These are phyloP conservation scores for Crepidodera aurea DNA, from an alignment of 2,888 invertebrate species.

Conservation along the genomic window DNA sequence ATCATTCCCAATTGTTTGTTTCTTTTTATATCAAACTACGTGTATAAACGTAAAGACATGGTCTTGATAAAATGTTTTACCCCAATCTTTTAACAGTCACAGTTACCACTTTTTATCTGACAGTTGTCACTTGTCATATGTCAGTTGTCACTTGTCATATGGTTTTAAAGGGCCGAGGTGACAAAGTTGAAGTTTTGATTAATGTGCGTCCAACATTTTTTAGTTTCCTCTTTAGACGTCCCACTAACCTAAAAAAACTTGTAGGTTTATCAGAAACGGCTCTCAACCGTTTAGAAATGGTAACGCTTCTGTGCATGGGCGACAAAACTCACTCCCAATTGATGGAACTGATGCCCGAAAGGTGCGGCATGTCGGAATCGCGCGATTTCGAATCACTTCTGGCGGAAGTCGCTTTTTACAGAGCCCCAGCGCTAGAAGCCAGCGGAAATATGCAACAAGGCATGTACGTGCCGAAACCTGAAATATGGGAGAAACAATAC, in stretches of 20 bases:
- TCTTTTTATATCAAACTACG: too few relatives aligned
- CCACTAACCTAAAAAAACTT: too few relatives aligned
- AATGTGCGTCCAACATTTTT: too few relatives aligned
- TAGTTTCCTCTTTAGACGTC: too few relatives aligned
- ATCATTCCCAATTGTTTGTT: slow-evolving; percentile 94
- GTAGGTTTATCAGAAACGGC: slow-evolving; percentile 70
- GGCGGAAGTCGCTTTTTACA: slow-evolving; percentile 69
- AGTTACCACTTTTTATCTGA: too few relatives aligned
- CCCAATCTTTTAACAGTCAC: too few relatives aligned
- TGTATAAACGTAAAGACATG: too few relatives aligned
- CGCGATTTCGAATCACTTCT: slow-evolving; percentile 88
- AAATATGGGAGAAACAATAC: slow-evolving; percentile 87
- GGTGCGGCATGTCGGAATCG: slow-evolving; percentile 90
- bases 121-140: too few relatives aligned
- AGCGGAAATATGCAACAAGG: slow-evolving; percentile 81
- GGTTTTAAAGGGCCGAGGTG: too few relatives aligned
- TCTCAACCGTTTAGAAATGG: slow-evolving; percentile 85
- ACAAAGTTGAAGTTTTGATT: too few relatives aligned
- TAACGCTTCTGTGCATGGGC: slow-evolving; percentile 89
- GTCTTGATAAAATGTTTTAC: too few relatives aligned
- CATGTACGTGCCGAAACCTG: slow-evolving; percentile 83
- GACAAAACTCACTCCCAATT: slow-evolving; percentile 97
- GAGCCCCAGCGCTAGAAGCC: slow-evolving; percentile 87
- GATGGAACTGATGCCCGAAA: slow-evolving; percentile 94
- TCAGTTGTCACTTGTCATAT: too few relatives aligned